Evolutionary conservation across 2,113 vertebrate species (phyloP).

Genomic region (Heteronetta atricapilla): DNA sequence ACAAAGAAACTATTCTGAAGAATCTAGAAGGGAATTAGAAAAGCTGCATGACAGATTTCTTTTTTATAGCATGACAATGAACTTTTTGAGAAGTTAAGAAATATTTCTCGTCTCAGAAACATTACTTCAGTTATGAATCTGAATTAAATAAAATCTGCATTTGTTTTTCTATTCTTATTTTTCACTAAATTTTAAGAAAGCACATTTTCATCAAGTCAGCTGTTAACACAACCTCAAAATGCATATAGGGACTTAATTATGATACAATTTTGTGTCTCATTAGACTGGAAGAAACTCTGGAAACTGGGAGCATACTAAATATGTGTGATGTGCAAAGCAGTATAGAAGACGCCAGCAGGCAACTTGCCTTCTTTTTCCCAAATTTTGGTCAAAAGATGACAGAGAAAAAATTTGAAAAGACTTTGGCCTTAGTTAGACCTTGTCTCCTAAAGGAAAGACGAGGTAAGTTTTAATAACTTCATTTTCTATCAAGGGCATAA

Average conservation of each 20-base stretch:
- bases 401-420: constrained; percentile 26
- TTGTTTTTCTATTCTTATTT: neutral
- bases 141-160: neutral
- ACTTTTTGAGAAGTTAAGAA: neutral
- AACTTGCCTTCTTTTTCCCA: constrained; percentile 74
- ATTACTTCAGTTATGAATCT: neutral
- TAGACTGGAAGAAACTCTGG: neutral
- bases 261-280: neutral
- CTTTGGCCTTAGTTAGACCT: constrained; percentile 75
- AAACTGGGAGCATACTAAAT: constrained; percentile 10
- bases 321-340: constrained; percentile 57
- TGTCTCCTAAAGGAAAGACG: constrained; percentile 59
- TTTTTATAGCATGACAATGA: neutral
- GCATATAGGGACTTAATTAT: neutral
- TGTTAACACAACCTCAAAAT: neutral
- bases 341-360: constrained; percentile 66
- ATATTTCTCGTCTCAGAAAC: neutral
- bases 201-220: neutral
- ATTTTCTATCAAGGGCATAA: neutral
- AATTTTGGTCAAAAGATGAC: neutral
- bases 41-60: neutral
- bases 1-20: neutral
- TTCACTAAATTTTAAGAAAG: neutral
- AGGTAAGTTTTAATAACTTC: neutral
- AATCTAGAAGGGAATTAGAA: neutral